Evolutionary conservation across 2,797 vertebrate genomes (phyloP).

Genomic region (Macroramphosus scolopax): DNA sequence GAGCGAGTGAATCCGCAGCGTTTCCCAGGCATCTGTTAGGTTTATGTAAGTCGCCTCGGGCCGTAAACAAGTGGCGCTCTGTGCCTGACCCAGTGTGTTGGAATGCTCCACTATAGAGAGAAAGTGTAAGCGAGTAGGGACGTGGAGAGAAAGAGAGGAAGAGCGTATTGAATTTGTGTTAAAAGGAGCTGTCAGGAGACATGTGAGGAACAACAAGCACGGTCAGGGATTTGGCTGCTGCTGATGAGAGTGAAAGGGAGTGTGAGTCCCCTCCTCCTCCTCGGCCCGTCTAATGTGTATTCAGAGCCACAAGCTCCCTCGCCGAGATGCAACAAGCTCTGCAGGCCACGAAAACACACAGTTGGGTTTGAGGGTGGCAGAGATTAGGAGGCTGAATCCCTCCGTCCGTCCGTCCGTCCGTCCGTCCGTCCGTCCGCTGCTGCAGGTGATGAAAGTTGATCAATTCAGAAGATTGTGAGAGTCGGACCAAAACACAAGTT

Average conservation of each 20-base stretch:
- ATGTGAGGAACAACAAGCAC: constrained; percentile 37
- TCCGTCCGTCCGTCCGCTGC: too few species aligned
- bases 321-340: neutral
- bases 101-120: constrained; percentile 54
- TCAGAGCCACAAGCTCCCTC: constrained; percentile 5
- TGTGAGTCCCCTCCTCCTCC: too few species aligned
- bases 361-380: too few species aligned
- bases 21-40: constrained; percentile 71
- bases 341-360: neutral
- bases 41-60: constrained; percentile 76
- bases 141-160: constrained; percentile 10
- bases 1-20: constrained; percentile 44
- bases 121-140: too few species aligned
- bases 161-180: constrained; percentile 32
- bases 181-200: constrained; percentile 37
- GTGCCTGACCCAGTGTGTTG: constrained; percentile 67
- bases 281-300: constrained; percentile 20
- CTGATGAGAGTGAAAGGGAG: constrained; percentile 38
- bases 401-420: too few species aligned
- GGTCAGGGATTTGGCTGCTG: constrained; percentile 25
- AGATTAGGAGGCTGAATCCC: constrained; percentile 1
- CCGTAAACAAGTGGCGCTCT: constrained; percentile 82
- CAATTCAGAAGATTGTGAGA: constrained; percentile 3
- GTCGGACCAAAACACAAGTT: constrained; percentile 42
- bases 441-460: too few species aligned